Conservation (phyloP, 2,888 invertebrate species). For the Alloplasta piceator region DNA sequence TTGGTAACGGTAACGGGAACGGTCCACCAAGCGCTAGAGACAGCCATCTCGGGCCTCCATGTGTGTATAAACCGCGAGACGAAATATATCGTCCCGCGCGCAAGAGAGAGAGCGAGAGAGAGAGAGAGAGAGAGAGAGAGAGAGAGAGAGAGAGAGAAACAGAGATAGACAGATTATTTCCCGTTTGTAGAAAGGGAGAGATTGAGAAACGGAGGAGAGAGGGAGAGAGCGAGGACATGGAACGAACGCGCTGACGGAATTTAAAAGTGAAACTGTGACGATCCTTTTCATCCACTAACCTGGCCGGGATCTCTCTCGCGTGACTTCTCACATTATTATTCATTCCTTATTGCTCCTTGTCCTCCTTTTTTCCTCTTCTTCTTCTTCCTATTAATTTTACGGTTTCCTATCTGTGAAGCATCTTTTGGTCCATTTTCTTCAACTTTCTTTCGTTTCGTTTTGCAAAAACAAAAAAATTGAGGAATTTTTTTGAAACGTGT, state of each 20-base stretch:
- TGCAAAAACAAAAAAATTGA: not conserved
- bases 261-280: constrained; percentile 80
- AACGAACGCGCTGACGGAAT: constrained; percentile 72
- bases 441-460: too few species aligned
- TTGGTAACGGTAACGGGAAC: constrained; percentile 78
- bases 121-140: constrained; percentile 23
- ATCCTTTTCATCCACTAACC: constrained; percentile 63
- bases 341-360: constrained; percentile 28
- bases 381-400: constrained; percentile 20
- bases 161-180: not conserved
- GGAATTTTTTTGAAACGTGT: not conserved
- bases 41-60: constrained; percentile 72
- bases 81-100: too few species aligned
- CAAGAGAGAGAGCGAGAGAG: constrained; percentile 50
- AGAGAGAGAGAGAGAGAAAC: constrained; percentile 31
- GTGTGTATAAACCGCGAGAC: constrained; percentile 46
- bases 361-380: constrained; percentile 23
- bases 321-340: constrained; percentile 37
- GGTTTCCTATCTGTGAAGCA: not conserved
- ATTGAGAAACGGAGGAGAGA: too few species aligned
- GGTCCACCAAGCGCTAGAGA: constrained; percentile 75
- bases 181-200: constrained; percentile 41
- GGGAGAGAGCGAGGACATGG: constrained; percentile 56
- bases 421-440: not conserved
- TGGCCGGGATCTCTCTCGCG: not conserved